Base-by-base conservation (phyloP, 2,113 vertebrate species). In the Xenus cinereus region DNA sequence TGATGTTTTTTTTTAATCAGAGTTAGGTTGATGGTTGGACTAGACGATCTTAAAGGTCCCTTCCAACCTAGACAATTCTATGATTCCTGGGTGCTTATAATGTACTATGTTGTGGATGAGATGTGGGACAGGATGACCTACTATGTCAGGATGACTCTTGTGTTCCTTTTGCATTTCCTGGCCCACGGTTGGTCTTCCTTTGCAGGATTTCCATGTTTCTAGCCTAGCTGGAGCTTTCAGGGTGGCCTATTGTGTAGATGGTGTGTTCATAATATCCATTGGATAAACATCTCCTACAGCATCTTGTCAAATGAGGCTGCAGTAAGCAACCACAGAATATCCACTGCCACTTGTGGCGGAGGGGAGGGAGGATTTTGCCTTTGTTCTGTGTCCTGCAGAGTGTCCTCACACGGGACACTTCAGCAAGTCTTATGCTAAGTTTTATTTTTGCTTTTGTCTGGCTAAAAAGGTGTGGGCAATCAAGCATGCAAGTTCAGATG, bases 171-270 rank as follows among this genome's bases (percentile, higher is more conserved):
- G 76, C 57, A 28, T 89, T 92, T 92, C 35, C n/a, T 79, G 20
- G 53, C 35, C 45, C 33, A n/a, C 69, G 85, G 67, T 66, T 93
- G 59, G 74, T 83, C 73, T 21, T 87, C 23, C 59, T 92, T 94
- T 96, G 62, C 80, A 90, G 43, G 53, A 75, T 84, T 96, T 93
- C 53, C 80, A 72, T 93, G 33, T 83, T 92, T 24, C 48, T 92
- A 66, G 62, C 64, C 2, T 63, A 90, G 86, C 6, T n/a, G 84
- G 80, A 93, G n/a, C 92, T 95, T 92, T 63, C 84, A 93, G 92
- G 95, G 86, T 95, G 91, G 91, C 84, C 96, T 87, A 79, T 95
- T 95, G 86, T 95, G 89, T 96, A 62, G 86, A 53, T 93, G 63
- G 66, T 94, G 95, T 84, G 92, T 95, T 95, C 69, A 45, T 72